Percentiles rank a stretch among this genome's conserved stretches.
These are phyloP conservation scores for Metacarcinus magister DNA, from an alignment of 2,888 invertebrate species.

Conservation along the genomic window DNA sequence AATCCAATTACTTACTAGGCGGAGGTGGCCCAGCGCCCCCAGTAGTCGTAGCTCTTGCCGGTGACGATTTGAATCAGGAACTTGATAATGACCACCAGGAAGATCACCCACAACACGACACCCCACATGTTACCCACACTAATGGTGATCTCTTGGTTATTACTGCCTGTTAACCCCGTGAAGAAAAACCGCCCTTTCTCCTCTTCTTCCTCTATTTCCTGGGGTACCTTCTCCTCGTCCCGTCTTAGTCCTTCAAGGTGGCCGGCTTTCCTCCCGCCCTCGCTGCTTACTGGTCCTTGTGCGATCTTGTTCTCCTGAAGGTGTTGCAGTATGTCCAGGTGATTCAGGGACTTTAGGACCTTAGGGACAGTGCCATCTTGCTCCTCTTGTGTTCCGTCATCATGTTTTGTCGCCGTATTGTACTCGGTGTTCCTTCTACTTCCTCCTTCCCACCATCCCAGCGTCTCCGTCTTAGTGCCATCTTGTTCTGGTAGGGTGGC, in stretches of 20 bases:
- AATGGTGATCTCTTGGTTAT: neutral
- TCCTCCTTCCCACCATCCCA: neutral
- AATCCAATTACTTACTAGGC: neutral
- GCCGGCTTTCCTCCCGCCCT: neutral
- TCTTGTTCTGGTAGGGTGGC: neutral
- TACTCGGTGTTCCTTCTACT: neutral
- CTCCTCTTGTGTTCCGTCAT: neutral
- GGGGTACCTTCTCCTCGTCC: neutral
- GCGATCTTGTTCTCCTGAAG: neutral
- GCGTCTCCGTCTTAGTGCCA: neutral
- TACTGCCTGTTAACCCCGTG: neutral
- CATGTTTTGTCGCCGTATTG: neutral
- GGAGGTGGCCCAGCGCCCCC: neutral
- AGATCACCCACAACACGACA: neutral
- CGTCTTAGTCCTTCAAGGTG: neutral
- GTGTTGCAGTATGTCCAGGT: neutral
- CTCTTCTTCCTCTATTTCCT: neutral
- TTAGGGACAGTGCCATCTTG: neutral
- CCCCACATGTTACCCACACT: neutral
- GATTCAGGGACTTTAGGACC: neutral
- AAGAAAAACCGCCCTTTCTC: conserved; percentile 44
- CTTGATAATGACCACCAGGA: conserved; percentile 32
- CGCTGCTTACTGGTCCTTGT: neutral
- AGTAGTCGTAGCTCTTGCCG: conserved; percentile 34
- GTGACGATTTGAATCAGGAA: conserved; percentile 3